phyloP scores from a whole-genome alignment of 2,888 invertebrate genomes.

The Charanyca ferruginea region DNA sequence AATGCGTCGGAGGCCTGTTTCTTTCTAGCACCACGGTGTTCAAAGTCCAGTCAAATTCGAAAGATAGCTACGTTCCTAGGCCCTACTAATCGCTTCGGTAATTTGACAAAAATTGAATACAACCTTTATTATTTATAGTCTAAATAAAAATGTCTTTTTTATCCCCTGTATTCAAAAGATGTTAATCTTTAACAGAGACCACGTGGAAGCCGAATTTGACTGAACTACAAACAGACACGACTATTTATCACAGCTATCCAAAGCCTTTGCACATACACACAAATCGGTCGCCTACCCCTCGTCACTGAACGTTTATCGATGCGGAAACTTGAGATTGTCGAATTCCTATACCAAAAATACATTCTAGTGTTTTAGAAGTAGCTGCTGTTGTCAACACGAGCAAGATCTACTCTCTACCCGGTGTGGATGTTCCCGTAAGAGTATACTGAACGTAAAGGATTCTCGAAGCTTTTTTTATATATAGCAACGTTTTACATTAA shows the following conservation, averaged over 20 bases:
- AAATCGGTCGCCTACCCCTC: constrained; percentile 56
- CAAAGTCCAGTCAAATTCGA: constrained; percentile 43
- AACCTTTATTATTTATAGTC: constrained; percentile 59
- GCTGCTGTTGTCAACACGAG: constrained; percentile 38
- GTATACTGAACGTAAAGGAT: constrained; percentile 28
- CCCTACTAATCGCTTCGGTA: constrained; percentile 26
- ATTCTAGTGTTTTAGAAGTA: constrained; percentile 22
- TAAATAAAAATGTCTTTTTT: constrained; percentile 63
- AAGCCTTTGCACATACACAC: constrained; percentile 63
- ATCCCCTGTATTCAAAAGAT: constrained; percentile 57
- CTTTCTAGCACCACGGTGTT: constrained; percentile 86
- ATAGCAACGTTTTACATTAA: constrained; percentile 46
- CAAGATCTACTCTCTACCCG: constrained; percentile 12
- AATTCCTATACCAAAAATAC: constrained; percentile 37
- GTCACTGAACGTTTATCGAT: constrained; percentile 44
- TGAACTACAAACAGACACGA: constrained; percentile 66
- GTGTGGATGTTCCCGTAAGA: constrained; percentile 17
- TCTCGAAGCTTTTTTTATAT: constrained; percentile 40
- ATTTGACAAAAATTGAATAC: constrained; percentile 56
- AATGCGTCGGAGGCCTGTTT: constrained; percentile 84
- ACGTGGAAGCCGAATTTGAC: constrained; percentile 37
- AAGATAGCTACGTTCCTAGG: constrained; percentile 14
- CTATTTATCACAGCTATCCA: constrained; percentile 75
- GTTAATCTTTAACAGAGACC: constrained; percentile 37
- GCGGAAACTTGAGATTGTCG: constrained; percentile 38